phyloP scores from a whole-genome alignment of 2,888 invertebrate species.

The Thumatha senex region DNA sequence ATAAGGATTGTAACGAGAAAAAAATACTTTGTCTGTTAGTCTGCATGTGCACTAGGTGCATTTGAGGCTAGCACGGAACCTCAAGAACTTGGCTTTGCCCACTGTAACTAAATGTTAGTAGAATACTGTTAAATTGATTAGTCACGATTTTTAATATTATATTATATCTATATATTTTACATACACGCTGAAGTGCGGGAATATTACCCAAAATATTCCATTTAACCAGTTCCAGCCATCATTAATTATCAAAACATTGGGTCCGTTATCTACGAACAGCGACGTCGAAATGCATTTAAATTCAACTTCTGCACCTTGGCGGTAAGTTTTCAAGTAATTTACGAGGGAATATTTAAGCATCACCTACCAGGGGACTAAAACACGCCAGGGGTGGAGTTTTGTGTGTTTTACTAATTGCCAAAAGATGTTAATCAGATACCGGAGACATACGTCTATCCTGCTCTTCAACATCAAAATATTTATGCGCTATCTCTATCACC shows the following conservation, averaged over 20 bases:
- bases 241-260: conserved; percentile 47
- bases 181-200: too few relatives aligned
- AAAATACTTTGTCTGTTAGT: too few relatives aligned
- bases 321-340: conserved; percentile 81
- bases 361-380: conserved; percentile 81
- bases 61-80: too few relatives aligned
- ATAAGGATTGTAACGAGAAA: too few relatives aligned
- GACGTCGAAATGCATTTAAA: conserved; percentile 70
- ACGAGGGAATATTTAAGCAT: conserved; percentile 80
- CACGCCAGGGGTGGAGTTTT: conserved; percentile 84
- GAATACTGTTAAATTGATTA: too few relatives aligned
- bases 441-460: conserved; percentile 58
- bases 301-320: conserved; percentile 73
- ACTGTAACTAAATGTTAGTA: too few relatives aligned
- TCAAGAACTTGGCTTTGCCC: too few relatives aligned
- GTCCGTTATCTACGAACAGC: conserved; percentile 61
- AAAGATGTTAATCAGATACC: conserved; percentile 84
- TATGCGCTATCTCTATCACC: conserved; percentile 49
- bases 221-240: conserved; percentile 10
- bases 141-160: too few relatives aligned
- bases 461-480: conserved; percentile 29
- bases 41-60: too few relatives aligned
- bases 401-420: conserved; percentile 86
- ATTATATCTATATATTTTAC: too few relatives aligned
- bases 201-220: too few relatives aligned